phyloP scores from a whole-genome alignment of 2,113 vertebrate species.

The Vulpes ferrilata region DNA sequence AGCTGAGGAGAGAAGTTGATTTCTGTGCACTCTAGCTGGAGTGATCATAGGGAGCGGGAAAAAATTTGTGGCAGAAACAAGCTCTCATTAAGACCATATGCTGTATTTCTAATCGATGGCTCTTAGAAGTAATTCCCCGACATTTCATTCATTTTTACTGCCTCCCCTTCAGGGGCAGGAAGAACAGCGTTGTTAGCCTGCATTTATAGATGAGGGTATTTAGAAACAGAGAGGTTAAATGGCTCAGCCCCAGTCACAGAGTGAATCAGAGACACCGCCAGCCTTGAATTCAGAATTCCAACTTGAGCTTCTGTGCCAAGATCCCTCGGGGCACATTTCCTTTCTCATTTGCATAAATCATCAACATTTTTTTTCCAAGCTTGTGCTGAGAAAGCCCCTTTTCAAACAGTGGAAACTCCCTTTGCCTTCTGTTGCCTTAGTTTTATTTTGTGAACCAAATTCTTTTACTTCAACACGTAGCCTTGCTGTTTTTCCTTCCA shows the following conservation, averaged over 20 bases:
- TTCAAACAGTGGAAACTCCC: constrained; percentile 84
- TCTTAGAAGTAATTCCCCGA: constrained; percentile 80
- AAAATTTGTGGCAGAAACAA: constrained; percentile 79
- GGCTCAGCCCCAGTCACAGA: constrained; percentile 77
- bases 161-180: constrained; percentile 78
- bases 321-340: constrained; percentile 83
- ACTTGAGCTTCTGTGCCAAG: constrained; percentile 78
- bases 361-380: constrained; percentile 85
- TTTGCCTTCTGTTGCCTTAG: constrained; percentile 82
- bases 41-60: constrained; percentile 62
- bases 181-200: constrained; percentile 67
- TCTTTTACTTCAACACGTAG: constrained; percentile 82
- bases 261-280: constrained; percentile 76
- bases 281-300: constrained; percentile 78
- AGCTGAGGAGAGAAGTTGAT: constrained; percentile 60
- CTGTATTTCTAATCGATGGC: constrained; percentile 81
- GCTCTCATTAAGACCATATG: constrained; percentile 83
- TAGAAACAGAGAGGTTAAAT: constrained; percentile 82
- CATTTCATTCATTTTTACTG: constrained; percentile 84
- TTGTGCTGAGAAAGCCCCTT: constrained; percentile 86
- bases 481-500: constrained; percentile 77
- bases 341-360: constrained; percentile 85
- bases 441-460: constrained; percentile 82
- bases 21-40: constrained; percentile 47
- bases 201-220: constrained; percentile 77